Conservation (phyloP, 2,797 vertebrate species). For the Thunnus albacares region DNA sequence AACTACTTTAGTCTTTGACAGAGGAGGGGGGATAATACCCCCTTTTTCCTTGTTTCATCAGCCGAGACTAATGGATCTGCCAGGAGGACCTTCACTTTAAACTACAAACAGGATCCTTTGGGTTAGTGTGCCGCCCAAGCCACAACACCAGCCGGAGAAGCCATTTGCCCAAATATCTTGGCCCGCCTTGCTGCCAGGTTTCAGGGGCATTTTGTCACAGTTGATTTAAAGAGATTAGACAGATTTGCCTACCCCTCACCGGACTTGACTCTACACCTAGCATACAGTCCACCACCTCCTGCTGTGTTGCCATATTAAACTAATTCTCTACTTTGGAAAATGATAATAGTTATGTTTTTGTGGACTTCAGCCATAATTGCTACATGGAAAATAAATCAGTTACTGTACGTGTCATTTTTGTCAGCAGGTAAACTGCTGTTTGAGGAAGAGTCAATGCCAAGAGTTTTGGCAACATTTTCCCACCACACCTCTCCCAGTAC, state of each 20-base stretch:
- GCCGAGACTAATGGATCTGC: slow-evolving; percentile 78
- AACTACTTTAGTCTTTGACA: slow-evolving; percentile 40
- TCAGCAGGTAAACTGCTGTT: slow-evolving; percentile 33
- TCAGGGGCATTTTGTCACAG: slow-evolving; percentile 57
- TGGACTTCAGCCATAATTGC: slow-evolving; percentile 21
- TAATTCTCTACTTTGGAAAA: slow-evolving; percentile 32
- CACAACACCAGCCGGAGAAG: slow-evolving; percentile 68
- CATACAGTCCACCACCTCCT: background rate
- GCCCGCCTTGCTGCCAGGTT: slow-evolving; percentile 38
- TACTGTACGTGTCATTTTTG: slow-evolving; percentile 6
- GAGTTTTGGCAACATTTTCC: slow-evolving; percentile 45
- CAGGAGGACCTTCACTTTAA: slow-evolving; percentile 68
- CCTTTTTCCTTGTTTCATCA: slow-evolving; percentile 64
- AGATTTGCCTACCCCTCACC: slow-evolving; percentile 39
- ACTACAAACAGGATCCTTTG: slow-evolving; percentile 58
- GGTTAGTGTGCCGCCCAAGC: slow-evolving; percentile 60
- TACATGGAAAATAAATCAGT: slow-evolving; percentile 27
- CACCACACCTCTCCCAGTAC: slow-evolving; percentile 39
- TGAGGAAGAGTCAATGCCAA: slow-evolving; percentile 22
- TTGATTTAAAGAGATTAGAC: slow-evolving; percentile 54
- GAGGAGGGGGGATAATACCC: slow-evolving; percentile 34
- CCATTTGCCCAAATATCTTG: slow-evolving; percentile 61
- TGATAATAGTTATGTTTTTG: slow-evolving; percentile 16
- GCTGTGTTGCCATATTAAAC: slow-evolving; percentile 28
- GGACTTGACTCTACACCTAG: slow-evolving; percentile 18